Percentiles rank a stretch among this genome's conserved stretches.
These are phyloP conservation scores for Chrysolina americana DNA, from an alignment of 2,888 invertebrate genomes.

Conservation along the genomic window DNA sequence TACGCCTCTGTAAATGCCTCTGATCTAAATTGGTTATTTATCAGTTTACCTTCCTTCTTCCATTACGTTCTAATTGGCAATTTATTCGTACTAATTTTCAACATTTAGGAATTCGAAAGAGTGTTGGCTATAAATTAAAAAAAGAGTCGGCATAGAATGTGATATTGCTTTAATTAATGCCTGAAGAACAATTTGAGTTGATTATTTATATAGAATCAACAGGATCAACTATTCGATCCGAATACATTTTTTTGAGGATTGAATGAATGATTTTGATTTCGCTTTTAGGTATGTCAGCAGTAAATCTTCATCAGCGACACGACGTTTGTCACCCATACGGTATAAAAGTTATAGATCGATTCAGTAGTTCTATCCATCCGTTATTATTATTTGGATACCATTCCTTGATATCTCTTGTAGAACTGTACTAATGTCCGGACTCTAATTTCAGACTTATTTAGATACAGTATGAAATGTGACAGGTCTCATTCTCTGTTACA, in stretches of 20 bases:
- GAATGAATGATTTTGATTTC: no score
- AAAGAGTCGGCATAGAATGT: slow-evolving; percentile 9
- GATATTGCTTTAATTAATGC: neutral
- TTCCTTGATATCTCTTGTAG: no score
- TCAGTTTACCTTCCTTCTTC: slow-evolving; percentile 7
- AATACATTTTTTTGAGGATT: neutral
- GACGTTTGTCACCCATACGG: no score
- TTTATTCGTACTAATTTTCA: slow-evolving; percentile 14
- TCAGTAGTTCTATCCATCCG: no score
- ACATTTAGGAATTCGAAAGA: slow-evolving; percentile 10
- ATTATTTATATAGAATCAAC: neutral
- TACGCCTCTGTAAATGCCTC: neutral
- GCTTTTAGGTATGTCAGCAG: no score
- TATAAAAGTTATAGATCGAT: no score
- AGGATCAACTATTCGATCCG: neutral
- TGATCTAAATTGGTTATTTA: slow-evolving; percentile 14
- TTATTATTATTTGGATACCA: no score
- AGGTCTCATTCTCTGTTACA: no score
- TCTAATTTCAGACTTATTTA: no score
- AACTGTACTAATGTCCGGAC: no score
- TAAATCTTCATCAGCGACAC: no score
- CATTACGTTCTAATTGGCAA: slow-evolving; percentile 13
- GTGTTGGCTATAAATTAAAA: slow-evolving; percentile 3
- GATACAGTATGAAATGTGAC: no score
- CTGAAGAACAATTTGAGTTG: neutral